phyloP scores from a whole-genome alignment of 2,888 invertebrate species.

The Pachycephus smyrnensis region DNA sequence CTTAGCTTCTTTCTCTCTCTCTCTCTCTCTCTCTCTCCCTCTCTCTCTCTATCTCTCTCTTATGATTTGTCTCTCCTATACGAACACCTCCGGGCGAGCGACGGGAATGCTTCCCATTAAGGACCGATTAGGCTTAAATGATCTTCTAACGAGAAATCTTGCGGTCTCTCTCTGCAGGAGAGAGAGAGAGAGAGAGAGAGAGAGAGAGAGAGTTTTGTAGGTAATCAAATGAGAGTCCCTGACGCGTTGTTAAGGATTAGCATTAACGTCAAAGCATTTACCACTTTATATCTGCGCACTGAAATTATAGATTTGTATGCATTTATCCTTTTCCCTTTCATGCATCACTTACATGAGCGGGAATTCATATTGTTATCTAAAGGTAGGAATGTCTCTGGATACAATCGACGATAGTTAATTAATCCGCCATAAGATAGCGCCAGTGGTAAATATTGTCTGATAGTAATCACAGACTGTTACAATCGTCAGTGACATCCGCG shows the following conservation, averaged over 20 bases:
- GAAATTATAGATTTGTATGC: background rate
- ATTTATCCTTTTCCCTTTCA: background rate
- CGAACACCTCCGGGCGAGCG: background rate
- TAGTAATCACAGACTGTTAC: background rate
- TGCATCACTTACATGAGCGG: background rate
- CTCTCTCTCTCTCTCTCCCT: constrained; percentile 5
- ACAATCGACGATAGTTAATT: background rate
- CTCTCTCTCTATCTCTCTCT: background rate
- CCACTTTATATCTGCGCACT: background rate
- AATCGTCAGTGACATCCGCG: background rate
- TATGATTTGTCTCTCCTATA: background rate
- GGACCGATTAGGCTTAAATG: constrained; percentile 37
- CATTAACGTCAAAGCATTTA: background rate
- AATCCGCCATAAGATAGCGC: background rate
- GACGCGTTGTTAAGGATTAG: background rate
- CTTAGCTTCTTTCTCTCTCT: background rate
- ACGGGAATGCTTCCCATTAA: constrained; percentile 33
- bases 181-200: too few species aligned
- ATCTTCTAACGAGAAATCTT: background rate
- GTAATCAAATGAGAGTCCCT: background rate
- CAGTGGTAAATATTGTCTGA: background rate
- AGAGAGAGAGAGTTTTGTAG: background rate
- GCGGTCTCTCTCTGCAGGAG: background rate
- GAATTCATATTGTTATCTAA: background rate
- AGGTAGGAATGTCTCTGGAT: background rate